Conservation (phyloP, 2,113 vertebrate genomes). For the Cebidichthys violaceus region DNA sequence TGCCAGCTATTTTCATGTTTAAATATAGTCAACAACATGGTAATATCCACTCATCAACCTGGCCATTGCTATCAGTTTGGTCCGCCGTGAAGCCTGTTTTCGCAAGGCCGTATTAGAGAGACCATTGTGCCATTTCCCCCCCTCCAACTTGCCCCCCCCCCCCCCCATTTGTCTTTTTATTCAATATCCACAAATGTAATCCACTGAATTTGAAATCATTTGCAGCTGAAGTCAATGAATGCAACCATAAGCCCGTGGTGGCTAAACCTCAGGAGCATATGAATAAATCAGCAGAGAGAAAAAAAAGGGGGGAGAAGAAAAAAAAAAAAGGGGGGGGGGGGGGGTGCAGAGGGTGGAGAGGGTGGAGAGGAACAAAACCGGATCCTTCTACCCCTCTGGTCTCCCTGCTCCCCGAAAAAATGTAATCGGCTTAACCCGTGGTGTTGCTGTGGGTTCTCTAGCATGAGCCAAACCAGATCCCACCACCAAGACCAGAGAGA, state of each 20-base stretch:
- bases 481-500: constrained; percentile 70
- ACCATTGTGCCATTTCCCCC: constrained; percentile 24
- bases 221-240: constrained; percentile 72
- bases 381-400: constrained; percentile 67
- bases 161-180: constrained; percentile 49
- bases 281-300: constrained; percentile 71
- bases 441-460: constrained; percentile 62
- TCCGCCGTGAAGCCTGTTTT: constrained; percentile 42
- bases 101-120: constrained; percentile 28
- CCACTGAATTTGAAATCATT: constrained; percentile 76
- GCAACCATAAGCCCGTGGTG: constrained; percentile 66
- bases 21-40: constrained; percentile 49
- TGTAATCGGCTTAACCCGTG: constrained; percentile 81
- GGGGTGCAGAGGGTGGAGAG: constrained; percentile 17
- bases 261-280: constrained; percentile 68
- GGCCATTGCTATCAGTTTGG: constrained; percentile 17
- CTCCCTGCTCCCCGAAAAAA: constrained; percentile 56
- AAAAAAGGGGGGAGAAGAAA: not conserved
- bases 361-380: constrained; percentile 64
- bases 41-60: constrained; percentile 58
- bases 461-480: constrained; percentile 75
- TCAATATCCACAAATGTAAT: constrained; percentile 68
- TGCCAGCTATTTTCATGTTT: constrained; percentile 38
- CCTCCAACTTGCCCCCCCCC: not conserved
- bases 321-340: not conserved